Conservation (phyloP, 2,113 vertebrate species). For the Megatriorchis doriae region DNA sequence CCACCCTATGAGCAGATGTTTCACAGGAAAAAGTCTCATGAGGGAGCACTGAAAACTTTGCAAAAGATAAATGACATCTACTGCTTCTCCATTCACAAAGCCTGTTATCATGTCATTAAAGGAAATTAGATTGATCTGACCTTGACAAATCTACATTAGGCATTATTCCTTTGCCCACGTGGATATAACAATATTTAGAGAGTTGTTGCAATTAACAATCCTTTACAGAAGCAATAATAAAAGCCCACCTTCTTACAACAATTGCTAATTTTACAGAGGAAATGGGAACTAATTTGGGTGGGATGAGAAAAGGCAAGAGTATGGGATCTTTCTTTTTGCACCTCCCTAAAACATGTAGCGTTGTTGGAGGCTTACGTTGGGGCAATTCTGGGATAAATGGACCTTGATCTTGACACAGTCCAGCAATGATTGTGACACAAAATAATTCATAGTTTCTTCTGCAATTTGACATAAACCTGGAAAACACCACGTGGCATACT, state of each 20-base stretch:
- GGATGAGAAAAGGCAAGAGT: neutral
- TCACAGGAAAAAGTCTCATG: conserved; percentile 59
- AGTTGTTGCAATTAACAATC: conserved; percentile 5
- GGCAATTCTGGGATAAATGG: neutral
- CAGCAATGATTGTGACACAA: neutral
- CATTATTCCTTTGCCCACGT: neutral
- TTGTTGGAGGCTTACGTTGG: neutral
- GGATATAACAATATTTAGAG: conserved; percentile 4
- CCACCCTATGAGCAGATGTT: conserved; percentile 62
- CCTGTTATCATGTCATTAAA: conserved; percentile 54
- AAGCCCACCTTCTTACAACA: neutral
- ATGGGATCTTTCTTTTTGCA: neutral
- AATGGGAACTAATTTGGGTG: neutral
- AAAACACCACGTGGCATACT: neutral
- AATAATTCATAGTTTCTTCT: neutral
- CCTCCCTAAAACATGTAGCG: neutral
- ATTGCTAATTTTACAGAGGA: neutral
- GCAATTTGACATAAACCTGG: neutral
- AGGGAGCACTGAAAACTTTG: conserved; percentile 61
- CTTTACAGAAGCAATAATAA: neutral
- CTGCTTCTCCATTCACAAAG: conserved; percentile 59
- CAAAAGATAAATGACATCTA: conserved; percentile 61
- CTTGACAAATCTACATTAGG: conserved; percentile 28
- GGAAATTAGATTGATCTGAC: conserved; percentile 56
- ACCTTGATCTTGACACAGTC: neutral